Evolutionary conservation across 2,797 vertebrate genomes (phyloP).

Genomic region (Enteromius treurensis): DNA sequence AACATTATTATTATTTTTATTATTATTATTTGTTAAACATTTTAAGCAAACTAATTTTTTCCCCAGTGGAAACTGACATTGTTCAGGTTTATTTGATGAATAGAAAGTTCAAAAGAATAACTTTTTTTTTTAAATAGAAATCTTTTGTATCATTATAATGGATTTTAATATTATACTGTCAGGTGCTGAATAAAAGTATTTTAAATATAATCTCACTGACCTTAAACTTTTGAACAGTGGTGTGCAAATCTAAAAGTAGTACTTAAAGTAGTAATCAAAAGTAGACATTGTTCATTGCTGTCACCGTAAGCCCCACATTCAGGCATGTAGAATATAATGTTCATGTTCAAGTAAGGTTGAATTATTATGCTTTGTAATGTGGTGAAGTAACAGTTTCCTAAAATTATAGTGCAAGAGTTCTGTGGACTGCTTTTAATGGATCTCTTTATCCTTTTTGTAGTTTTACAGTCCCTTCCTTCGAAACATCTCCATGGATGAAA

Average conservation of each 20-base stretch:
- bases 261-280: not conserved
- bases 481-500: not conserved
- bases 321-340: not conserved
- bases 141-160: not conserved
- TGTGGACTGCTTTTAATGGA: not conserved
- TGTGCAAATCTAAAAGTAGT: too few relatives aligned
- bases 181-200: not conserved
- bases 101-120: not conserved
- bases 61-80: not conserved
- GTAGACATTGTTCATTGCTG: not conserved
- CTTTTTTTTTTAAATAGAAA: not conserved
- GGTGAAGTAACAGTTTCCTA: not conserved
- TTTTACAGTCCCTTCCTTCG: not conserved
- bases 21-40: not conserved
- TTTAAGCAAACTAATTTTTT: too few relatives aligned
- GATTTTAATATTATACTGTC: too few relatives aligned
- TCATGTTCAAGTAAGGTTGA: not conserved
- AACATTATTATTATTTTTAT: not conserved
- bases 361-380: not conserved
- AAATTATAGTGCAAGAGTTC: not conserved
- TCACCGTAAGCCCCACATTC: not conserved
- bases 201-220: not conserved
- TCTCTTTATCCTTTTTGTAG: not conserved
- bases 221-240: not conserved
- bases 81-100: not conserved